Base-by-base conservation (phyloP, 2,797 vertebrate genomes). In the Enteromius unitaeniatus region DNA sequence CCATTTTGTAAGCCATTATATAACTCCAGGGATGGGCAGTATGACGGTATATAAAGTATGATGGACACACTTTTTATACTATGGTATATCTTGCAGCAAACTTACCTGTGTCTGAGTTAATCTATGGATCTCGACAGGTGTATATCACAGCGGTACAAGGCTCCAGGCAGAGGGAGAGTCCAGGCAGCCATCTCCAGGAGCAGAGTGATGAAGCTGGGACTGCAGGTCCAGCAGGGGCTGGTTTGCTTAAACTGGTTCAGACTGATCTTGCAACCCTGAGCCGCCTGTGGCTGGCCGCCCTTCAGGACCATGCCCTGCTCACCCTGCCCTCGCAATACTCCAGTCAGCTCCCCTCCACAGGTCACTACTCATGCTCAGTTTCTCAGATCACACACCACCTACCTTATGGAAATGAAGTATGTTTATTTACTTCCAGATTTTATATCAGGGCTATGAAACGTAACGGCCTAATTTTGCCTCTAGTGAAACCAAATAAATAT, bases 251-350 rank as follows among this genome's bases (percentile, higher is more conserved):
- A 75, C 85, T 98, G 84, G 97, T 99, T 77, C 95, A 95, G 83
- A 89, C 94, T 47, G 97, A 99, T 88, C 89, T 98, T 84, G 88
- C 90, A 68, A 96, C 94, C 0, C 89, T 99, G 31, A 99, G 97
- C 87, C 95, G 91, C n/a, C 95, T 98, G 83, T 99, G 97, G 97
- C 90, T 98, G 87, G 94, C 96, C 79, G 96, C 93, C 0, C 95
- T 99, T 90, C 97, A 97, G 85, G 97, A 99, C 92, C 93, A 97
- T 88, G 96, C 96, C 73, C 90, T 96, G 76, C 93, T 99, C 90
- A 96, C 93, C 73, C 94, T 97, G 58, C 95, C 96, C 47, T 90
- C 92, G 80, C 96, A 97, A 69, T 95, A 95, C 85, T 86, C 92
- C 4, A 89, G 89, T 1, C 96, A 95, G 55, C 94, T 97, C 9